A percentile compares a stretch with the other conserved stretches of the same genome.
phyloP scores from a whole-genome alignment of 2,113 vertebrate genomes.

The Syngnathoides biaculeatus region DNA sequence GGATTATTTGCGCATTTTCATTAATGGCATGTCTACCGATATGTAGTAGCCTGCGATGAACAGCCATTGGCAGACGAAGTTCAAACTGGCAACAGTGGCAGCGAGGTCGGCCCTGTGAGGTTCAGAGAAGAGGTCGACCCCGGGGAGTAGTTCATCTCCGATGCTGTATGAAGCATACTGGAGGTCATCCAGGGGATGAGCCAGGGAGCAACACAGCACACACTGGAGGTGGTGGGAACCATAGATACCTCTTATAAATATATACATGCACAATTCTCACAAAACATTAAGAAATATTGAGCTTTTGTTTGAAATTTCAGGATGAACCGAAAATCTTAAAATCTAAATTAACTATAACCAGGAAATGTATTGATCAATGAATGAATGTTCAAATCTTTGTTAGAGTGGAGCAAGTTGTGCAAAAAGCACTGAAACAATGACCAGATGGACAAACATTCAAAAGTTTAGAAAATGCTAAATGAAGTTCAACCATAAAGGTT shows the following conservation, averaged over 20 bases:
- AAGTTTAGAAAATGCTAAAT: no score
- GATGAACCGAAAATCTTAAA: no score
- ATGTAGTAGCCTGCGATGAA: conserved; percentile 79
- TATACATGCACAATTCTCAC: neutral
- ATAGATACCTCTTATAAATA: conserved; percentile 5
- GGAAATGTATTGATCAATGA: no score
- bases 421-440: no score
- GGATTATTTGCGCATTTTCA: neutral
- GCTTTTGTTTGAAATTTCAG: no score
- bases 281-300: no score
- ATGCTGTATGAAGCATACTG: conserved; percentile 79
- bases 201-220: conserved; percentile 80
- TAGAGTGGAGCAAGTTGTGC: no score
- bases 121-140: conserved; percentile 85
- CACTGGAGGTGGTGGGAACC: conserved; percentile 62
- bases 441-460: no score
- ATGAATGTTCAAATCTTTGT: no score
- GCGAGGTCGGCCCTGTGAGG: conserved; percentile 72
- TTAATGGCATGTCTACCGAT: conserved; percentile 63
- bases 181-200: conserved; percentile 77
- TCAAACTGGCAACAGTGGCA: conserved; percentile 77
- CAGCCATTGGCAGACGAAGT: conserved; percentile 84
- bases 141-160: conserved; percentile 77
- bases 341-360: no score
- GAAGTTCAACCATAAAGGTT: no score